Base-by-base conservation (phyloP, 1,140 invertebrate genomes). In the Bilobella aurantiaca region DNA sequence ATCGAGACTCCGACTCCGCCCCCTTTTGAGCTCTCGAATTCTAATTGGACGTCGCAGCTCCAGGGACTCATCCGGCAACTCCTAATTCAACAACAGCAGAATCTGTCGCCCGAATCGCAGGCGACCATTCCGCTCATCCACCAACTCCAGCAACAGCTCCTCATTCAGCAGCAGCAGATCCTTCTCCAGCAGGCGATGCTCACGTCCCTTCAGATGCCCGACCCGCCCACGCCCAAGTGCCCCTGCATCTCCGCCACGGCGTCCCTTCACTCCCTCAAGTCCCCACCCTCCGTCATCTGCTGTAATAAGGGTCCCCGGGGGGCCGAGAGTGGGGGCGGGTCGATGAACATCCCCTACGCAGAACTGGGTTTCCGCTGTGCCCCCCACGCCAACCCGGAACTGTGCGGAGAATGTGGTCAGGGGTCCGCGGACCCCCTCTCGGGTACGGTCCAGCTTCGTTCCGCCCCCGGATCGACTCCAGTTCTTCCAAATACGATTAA, bases 111-210 rank as follows among this genome's bases (percentile, higher is more conserved):
- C 21, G 63, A 61, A 31, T 68, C 71, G 12, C 63, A 72, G 30
- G 60, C 64, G 1, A 70, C 68, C 5, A 64, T 69, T 23, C 69
- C 69, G 1, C 69, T 69, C 5, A 68, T 73, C 23, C 69, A 71
- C 18, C 71, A 73, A 79, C 72, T 81, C 79, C 69, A 69, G 28
- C 72, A 71, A 49, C 72, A 73, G 46, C 64, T 73, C 14, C 58
- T 73, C 25, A 73, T 71, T 53, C 72, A 73, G 49, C 72, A 81
- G 56, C 78, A 66, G 75, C 79, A 62, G 77, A 80, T 34, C 76
- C 76, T 63, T 76, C 78, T 66, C 77, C 81, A 28, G 73, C 78
- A 59, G 77, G 37, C 78, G 78, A 67, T 78, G 80, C 53, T 80
- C 76, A n/a, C 76, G 79, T 68, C 80, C 72, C 12, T 76, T 75